phyloP scores from a whole-genome alignment of 2,888 invertebrate genomes.

The Lordiphosa andalusiaca region DNA sequence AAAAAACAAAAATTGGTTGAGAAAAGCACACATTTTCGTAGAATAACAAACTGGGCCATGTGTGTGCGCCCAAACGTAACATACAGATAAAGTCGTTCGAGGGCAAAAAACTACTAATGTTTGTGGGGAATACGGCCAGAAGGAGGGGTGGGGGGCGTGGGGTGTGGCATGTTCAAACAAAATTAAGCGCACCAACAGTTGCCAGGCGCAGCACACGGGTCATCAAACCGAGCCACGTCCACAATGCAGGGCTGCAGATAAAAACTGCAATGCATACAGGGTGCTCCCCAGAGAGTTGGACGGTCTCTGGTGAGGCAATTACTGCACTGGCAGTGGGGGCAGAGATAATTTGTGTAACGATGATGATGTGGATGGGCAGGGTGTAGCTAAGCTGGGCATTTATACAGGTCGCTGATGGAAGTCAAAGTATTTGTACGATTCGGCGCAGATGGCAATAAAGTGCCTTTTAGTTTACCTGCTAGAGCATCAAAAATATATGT shows the following conservation, averaged over 20 bases:
- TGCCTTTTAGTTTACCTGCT: too few relatives aligned
- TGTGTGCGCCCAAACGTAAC: conserved; percentile 34
- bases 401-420: too few relatives aligned
- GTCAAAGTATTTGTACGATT: too few relatives aligned
- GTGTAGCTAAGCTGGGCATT: too few relatives aligned
- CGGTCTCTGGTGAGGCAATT: background rate
- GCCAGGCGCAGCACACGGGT: conserved; percentile 53
- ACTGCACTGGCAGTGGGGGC: background rate
- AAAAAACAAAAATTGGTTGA: background rate
- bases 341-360: background rate
- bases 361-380: background rate
- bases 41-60: conserved; percentile 43
- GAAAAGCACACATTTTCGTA: background rate
- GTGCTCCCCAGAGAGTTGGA: background rate
- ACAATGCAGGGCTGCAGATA: conserved; percentile 2
- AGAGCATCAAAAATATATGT: too few relatives aligned
- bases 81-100: conserved; percentile 51
- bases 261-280: conserved; percentile 25
- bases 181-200: conserved; percentile 59
- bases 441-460: too few relatives aligned
- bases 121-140: background rate
- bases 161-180: conserved; percentile 59
- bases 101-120: conserved; percentile 67
- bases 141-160: background rate
- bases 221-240: conserved; percentile 58